phyloP scores from a whole-genome alignment of 2,888 invertebrate genomes.

The Polyommatus icarus region DNA sequence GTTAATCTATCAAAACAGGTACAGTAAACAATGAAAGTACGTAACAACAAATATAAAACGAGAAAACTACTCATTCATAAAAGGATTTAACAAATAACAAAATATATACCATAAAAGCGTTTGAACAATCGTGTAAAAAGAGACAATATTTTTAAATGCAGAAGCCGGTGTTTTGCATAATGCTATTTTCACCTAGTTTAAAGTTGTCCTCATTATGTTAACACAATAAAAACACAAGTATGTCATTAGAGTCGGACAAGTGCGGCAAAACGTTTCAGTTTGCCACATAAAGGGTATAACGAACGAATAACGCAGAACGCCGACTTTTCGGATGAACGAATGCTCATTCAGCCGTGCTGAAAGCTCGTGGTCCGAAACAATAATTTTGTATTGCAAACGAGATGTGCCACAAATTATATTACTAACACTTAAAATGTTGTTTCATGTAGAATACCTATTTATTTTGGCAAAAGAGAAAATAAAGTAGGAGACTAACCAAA shows the following conservation, averaged over 20 bases:
- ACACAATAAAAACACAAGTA: constrained; percentile 30
- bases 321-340: constrained; percentile 24
- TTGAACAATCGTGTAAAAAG: constrained; percentile 15
- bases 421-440: background rate
- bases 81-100: background rate
- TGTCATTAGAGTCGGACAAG: constrained; percentile 21
- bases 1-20: background rate
- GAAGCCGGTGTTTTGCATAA: background rate
- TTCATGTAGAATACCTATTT: background rate
- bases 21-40: background rate
- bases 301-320: constrained; percentile 25
- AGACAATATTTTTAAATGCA: background rate
- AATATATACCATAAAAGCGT: background rate
- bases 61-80: background rate
- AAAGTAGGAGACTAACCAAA: background rate
- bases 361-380: constrained; percentile 24
- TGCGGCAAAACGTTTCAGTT: constrained; percentile 23
- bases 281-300: constrained; percentile 26
- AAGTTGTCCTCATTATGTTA: constrained; percentile 17
- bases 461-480: background rate
- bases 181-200: constrained; percentile 25
- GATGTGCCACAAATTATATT: constrained; percentile 1
- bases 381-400: constrained; percentile 19
- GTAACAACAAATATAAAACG: background rate
- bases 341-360: constrained; percentile 25